These are phyloP conservation scores for Brevimyrus niger DNA, from an alignment of 2,113 vertebrate genomes.

Conservation along the genomic window DNA sequence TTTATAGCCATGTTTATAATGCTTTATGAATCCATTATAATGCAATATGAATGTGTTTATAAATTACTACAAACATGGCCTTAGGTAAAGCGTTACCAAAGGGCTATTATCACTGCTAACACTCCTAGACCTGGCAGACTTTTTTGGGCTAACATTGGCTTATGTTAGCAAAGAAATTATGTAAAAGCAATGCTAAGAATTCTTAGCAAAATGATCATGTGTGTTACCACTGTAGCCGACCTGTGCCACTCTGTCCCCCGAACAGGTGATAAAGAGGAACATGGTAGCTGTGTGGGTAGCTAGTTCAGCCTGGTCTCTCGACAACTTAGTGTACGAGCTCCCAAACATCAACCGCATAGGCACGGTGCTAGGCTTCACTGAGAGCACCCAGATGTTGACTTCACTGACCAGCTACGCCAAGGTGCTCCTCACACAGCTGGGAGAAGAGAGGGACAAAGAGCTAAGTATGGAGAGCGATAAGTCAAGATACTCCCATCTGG, in stretches of 20 bases:
- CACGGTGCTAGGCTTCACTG: conserved; percentile 64
- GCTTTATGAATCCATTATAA: neutral
- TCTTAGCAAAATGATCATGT: neutral
- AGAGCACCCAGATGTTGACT: conserved; percentile 25
- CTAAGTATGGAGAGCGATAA: neutral
- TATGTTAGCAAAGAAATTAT: neutral
- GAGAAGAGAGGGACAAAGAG: conserved; percentile 10
- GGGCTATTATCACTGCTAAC: neutral
- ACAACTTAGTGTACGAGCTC: conserved; percentile 24
- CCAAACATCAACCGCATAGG: conserved; percentile 61
- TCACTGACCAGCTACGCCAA: conserved; percentile 46
- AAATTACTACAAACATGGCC: neutral
- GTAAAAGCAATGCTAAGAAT: neutral
- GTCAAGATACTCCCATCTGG: neutral
- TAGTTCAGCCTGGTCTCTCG: conserved; percentile 68
- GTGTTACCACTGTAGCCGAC: neutral
- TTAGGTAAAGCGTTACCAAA: neutral
- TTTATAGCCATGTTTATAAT: neutral
- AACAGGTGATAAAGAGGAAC: conserved; percentile 56
- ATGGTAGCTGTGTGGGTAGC: conserved; percentile 74
- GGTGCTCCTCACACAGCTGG: conserved; percentile 47
- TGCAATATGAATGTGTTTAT: neutral
- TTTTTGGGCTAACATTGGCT: neutral
- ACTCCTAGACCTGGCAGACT: neutral
- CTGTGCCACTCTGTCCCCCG: neutral